Base-by-base conservation (phyloP, 1,140 invertebrate species). In the Cheumatopsyche charites region DNA sequence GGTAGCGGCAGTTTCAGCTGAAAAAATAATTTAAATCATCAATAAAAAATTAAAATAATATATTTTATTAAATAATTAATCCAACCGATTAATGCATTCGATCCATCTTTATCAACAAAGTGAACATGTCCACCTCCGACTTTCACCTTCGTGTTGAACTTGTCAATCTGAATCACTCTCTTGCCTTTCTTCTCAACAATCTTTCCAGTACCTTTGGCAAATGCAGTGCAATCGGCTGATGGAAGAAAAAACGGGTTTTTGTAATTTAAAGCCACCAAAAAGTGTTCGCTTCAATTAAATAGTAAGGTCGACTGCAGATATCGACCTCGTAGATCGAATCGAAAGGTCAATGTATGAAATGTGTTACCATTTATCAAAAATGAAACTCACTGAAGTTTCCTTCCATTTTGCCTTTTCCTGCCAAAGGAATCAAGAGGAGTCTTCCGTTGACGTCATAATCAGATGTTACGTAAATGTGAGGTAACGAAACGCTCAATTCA, bases 361-460 rank as follows among this genome's bases (percentile, higher is more conserved):
- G n/a, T n/a, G n/a, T n/a, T n/a, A n/a, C n/a, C n/a, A n/a, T n/a
- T n/a, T n/a, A n/a, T n/a, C n/a, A n/a, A 42, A 15, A 62, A 45
- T 2, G 52, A 58, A 62, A 87, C 89, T 87, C 81, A 91, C 90
- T 90, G 79, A 91, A 90, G 78, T 91, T 91, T 78, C 89, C 88
- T 76, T 81, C 84, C 68, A 91, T 86, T 61, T 80, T 85, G 47
- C 90, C 90, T 79, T 86, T 85, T 49, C 90, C 90, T 76, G 83
- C 87, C 47, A 91, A 82, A 36, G 90, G 88, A 9, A 91, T 80
- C 11, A 90, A 79, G 1, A 92, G 79, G 1, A 91, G 78, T 43
- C 87, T 85, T 62, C 90, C 90, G 9, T 84, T 83, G 1, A 91
- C 87, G 67, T 91, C 90, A 76, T 91, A 91, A 66, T 91, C 87